Base-by-base conservation (phyloP, 2,113 vertebrate species). In the Callipepla californica region DNA sequence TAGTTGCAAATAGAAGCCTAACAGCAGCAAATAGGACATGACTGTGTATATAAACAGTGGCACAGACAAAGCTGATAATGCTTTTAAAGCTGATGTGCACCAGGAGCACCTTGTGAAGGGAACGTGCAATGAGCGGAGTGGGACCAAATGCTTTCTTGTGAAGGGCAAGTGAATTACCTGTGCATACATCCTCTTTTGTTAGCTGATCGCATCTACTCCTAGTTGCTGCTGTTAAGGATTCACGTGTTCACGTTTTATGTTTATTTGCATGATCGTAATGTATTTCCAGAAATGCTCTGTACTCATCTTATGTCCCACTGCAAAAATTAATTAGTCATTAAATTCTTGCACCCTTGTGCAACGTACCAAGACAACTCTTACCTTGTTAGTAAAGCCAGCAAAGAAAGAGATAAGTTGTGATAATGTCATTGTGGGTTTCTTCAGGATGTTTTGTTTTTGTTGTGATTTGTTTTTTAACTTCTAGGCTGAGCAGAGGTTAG, bases 1-100 rank as follows among this genome's bases (percentile, higher is more conserved):
- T 80, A 62, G 72, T 44, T 93, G 59, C 92, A 96, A 95, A 95
- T 82, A 96, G 59, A 91, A 96, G 34, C 63, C 47, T 74, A 77
- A 69, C n/a, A 85, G 85, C 50, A 87, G 59, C 68, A 80, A 87
- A 61, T 85, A 80, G 79, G 47, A 83, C 87, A 63, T 1, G 28
- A 82, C 21, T 1, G 0, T 73, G 79, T 77, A 38, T 77, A 38
- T 47, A 90, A 91, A 90, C 82, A 55, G 87, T 74, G 40, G 42
- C 72, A 91, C 7, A 82, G 50, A 66, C 63, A 90, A 80, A 90
- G 59, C 47, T 63, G 75, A 17, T 69, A 38, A 45, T 51, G 58
- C 77, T 89, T 87, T 66, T 58, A 62, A 94, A 72, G 59, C 34
- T 53, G 72, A 69, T 44, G 30, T 14, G 6, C 47, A 53, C 21